Base-by-base conservation (phyloP, 1,140 invertebrate genomes). In the Calephelis virginiensis region DNA sequence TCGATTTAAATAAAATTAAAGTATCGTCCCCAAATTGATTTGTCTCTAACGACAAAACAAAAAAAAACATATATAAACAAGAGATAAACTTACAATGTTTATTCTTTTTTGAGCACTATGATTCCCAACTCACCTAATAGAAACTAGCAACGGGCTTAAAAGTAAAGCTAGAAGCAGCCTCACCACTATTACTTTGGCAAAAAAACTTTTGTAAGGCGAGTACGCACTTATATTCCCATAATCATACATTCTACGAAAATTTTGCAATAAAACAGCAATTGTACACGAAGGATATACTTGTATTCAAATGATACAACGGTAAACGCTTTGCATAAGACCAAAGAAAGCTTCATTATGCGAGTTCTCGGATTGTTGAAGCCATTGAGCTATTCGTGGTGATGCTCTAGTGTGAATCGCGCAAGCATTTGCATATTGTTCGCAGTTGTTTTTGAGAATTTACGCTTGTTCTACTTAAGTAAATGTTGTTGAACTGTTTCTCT, bases 391-490 rank as follows among this genome's bases (percentile, higher is more conserved):
- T 63, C 67, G 61, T 61, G 67, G 67, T 68, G 63, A 68, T 68
- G 62, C 61, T 63, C 61, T 72, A 68, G 68, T 72, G 69, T 71
- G 75, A 76, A 74, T 70, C 70, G 67, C 67, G 67, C 66, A 67
- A 68, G 43, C 70, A 83, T 86, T 86, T 86, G 82, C 83, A 82
- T 86, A 85, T 77, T 76, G 77, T 81, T 83, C 70, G 61, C 71
- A 76, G 73, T 86, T 85, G 78, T 83, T 84, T 86, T 83, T 80
- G 74, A 77, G 77, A 80, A 83, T 83, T 79, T 78, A 78, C 78
- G 75, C 72, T 66, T 69, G 76, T 77, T 77, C 68, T 64, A 72
- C 72, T 78, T 76, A 76, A 80, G 53, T 59, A 59, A 59, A 59
- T 59, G 53, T 59, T 59, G 53, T 59, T 59, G 53, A 59, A 59